Evolutionary conservation across 2,113 vertebrate genomes (phyloP).

Genomic region (Nyctereutes procyonoides): DNA sequence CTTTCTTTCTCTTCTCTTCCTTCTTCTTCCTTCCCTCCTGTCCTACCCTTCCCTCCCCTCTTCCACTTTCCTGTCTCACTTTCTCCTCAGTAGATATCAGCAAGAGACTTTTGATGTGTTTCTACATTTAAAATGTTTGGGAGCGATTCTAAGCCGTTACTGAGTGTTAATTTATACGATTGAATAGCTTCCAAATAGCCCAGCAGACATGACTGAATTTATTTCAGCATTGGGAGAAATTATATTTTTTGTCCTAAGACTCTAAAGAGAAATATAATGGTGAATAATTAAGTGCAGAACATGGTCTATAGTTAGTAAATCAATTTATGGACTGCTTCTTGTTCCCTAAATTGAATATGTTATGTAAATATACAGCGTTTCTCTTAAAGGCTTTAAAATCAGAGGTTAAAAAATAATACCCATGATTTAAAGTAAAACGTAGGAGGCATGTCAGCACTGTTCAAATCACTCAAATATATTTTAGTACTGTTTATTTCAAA

Average conservation of each 20-base stretch:
- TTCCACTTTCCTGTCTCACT: neutral
- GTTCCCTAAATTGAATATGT: conserved; percentile 50
- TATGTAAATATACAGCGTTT: conserved; percentile 62
- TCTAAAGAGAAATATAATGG: conserved; percentile 48
- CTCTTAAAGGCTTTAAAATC: conserved; percentile 68
- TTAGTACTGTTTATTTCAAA: conserved; percentile 77
- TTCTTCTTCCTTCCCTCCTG: neutral
- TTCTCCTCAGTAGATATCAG: neutral
- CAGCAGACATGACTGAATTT: conserved; percentile 49
- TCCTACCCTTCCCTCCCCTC: neutral
- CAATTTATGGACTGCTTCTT: conserved; percentile 58
- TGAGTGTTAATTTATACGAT: conserved; percentile 54
- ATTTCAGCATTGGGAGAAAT: conserved; percentile 58
- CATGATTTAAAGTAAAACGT: conserved; percentile 61
- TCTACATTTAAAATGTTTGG: conserved; percentile 35
- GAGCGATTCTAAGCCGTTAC: conserved; percentile 19
- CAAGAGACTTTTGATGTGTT: conserved; percentile 23
- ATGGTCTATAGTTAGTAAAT: conserved; percentile 30
- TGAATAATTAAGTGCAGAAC: conserved; percentile 40
- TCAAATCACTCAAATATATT: conserved; percentile 76
- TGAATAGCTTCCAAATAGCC: conserved; percentile 58
- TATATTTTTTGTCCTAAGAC: neutral
- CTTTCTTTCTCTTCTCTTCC: neutral
- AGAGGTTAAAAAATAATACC: conserved; percentile 67
- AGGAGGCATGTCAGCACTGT: conserved; percentile 49